Percentiles rank a stretch among this genome's conserved stretches.
Evolutionary conservation across 2,888 invertebrate genomes (phyloP).

Genomic region (Hermodice carunculata): DNA sequence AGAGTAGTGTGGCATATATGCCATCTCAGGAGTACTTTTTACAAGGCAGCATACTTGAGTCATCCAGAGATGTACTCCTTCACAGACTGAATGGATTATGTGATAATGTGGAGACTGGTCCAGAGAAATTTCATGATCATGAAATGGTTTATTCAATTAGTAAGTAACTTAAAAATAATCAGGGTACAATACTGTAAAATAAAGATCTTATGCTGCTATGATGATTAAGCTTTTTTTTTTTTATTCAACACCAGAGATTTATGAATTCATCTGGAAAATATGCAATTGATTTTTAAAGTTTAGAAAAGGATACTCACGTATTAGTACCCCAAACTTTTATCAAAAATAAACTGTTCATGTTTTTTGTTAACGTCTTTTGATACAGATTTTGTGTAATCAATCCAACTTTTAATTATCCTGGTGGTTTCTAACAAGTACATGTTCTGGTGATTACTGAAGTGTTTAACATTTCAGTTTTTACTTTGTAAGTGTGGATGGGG

Average conservation of each 20-base stretch:
- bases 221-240: background rate
- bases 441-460: no score
- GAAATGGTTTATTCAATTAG: constrained; percentile 79
- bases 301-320: background rate
- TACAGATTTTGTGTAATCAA: no score
- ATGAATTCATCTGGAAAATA: background rate
- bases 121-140: constrained; percentile 85
- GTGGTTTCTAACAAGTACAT: no score
- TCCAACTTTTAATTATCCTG: no score
- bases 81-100: constrained; percentile 92
- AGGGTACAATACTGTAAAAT: constrained; percentile 67
- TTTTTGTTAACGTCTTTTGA: no score
- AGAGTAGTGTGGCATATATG: no score
- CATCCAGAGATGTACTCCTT: constrained; percentile 89
- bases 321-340: background rate
- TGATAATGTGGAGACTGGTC: constrained; percentile 82
- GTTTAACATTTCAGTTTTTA: no score
- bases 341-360: background rate
- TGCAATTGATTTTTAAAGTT: background rate
- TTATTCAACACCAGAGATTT: background rate
- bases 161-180: constrained; percentile 46
- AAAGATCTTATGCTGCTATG: no score
- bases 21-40: constrained; percentile 88
- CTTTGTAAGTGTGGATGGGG: no score
- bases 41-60: constrained; percentile 93